Evolutionary conservation across 2,797 vertebrate genomes (phyloP).

Genomic region (Cossypha caffra): DNA sequence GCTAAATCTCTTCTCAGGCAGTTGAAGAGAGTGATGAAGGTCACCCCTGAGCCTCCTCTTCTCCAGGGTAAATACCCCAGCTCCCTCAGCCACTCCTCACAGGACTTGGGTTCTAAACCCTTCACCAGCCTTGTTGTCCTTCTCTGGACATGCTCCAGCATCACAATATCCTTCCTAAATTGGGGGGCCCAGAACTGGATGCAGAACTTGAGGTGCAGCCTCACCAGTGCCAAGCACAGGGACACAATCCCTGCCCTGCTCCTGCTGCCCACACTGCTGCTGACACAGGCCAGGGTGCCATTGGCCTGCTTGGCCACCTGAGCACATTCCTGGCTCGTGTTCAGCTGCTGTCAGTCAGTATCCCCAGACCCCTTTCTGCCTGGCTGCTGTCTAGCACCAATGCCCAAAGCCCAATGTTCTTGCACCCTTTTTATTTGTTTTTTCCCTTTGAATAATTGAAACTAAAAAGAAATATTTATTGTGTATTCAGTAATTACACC

Average conservation of each 20-base stretch:
- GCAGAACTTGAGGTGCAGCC: too few relatives aligned
- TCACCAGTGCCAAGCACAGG: background rate
- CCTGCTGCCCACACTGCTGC: background rate
- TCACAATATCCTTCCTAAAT: background rate
- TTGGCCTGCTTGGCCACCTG: background rate
- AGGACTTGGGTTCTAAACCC: background rate
- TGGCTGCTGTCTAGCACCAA: background rate
- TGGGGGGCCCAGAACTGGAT: background rate
- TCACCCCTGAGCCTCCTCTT: background rate
- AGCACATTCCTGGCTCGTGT: background rate
- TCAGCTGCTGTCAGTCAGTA: background rate
- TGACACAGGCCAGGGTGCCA: background rate
- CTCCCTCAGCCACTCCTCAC: background rate
- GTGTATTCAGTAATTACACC: too few relatives aligned
- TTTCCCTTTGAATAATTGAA: too few relatives aligned
- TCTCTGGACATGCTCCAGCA: background rate
- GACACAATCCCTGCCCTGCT: accelerated
- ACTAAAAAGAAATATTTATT: too few relatives aligned
- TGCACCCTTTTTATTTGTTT: background rate
- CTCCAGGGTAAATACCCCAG: background rate
- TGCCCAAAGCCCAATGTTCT: background rate
- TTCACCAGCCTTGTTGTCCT: background rate
- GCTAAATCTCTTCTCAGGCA: background rate
- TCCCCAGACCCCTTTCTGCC: background rate
- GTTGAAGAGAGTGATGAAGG: too few relatives aligned